Evolutionary conservation across 2,797 vertebrate species (phyloP).

Genomic region (Onychomys arenicola): DNA sequence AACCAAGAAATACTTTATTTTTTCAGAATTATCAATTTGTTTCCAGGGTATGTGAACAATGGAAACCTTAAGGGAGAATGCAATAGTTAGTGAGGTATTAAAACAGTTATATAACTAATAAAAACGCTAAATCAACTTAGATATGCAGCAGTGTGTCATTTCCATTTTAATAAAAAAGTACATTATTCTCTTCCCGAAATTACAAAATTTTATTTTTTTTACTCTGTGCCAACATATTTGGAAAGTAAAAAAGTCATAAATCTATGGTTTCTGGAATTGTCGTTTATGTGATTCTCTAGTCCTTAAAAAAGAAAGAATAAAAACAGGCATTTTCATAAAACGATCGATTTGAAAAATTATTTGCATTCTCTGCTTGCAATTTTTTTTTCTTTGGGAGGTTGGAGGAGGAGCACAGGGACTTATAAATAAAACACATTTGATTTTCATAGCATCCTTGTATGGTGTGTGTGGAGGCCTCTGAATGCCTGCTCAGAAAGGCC

Average conservation of each 20-base stretch:
- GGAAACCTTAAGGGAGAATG: constrained; percentile 94
- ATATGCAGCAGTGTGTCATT: constrained; percentile 94
- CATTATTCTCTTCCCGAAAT: constrained; percentile 92
- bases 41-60: constrained; percentile 94
- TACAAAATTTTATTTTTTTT: constrained; percentile 92
- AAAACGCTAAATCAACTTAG: constrained; percentile 97
- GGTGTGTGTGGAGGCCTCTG: constrained; percentile 71
- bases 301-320: constrained; percentile 86
- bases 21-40: constrained; percentile 98
- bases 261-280: constrained; percentile 90
- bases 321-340: constrained; percentile 85
- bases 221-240: constrained; percentile 90
- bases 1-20: constrained; percentile 96
- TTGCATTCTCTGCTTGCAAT: constrained; percentile 80
- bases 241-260: constrained; percentile 91
- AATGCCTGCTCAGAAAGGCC: constrained; percentile 74
- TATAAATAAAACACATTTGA: constrained; percentile 84
- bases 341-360: constrained; percentile 87
- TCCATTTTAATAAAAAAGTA: constrained; percentile 94
- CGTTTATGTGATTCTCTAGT: constrained; percentile 88
- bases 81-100: constrained; percentile 98
- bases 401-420: constrained; percentile 81
- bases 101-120: constrained; percentile 99
- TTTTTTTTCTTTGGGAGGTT: constrained; percentile 77
- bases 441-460: constrained; percentile 82